Evolutionary conservation across 1,140 invertebrate genomes (phyloP).

Genomic region (Hylaeus volcanicus): DNA sequence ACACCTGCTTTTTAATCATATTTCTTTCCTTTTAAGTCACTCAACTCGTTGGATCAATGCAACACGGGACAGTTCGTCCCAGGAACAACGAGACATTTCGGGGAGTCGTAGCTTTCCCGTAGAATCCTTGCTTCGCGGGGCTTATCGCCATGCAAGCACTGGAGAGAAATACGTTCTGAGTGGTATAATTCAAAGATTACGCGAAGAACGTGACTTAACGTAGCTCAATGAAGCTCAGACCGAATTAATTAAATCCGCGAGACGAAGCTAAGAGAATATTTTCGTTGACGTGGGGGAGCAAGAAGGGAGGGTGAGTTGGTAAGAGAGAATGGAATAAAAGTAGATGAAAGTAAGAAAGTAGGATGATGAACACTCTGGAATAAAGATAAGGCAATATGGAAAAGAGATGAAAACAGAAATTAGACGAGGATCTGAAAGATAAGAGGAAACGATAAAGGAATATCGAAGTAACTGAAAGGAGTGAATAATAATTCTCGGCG

Average conservation of each 20-base stretch:
- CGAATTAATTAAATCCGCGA: constrained; percentile 69
- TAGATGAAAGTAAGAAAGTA: background rate
- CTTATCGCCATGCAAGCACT: constrained; percentile 56
- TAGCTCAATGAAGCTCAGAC: constrained; percentile 68
- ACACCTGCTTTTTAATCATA: background rate
- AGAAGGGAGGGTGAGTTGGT: constrained; percentile 9
- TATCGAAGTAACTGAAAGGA: background rate
- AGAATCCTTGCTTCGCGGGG: constrained; percentile 11
- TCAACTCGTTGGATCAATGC: constrained; percentile 30
- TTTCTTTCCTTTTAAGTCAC: constrained; percentile 19
- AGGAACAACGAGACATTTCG: constrained; percentile 6
- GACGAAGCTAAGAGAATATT: background rate
- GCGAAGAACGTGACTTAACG: constrained; percentile 67
- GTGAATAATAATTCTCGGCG: too few species aligned
- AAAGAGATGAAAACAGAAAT: background rate
- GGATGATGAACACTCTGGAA: background rate
- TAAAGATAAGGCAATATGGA: constrained; percentile 13
- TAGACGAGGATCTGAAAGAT: background rate
- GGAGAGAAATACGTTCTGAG: constrained; percentile 66
- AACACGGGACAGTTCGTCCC: constrained; percentile 13
- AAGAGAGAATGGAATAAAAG: background rate
- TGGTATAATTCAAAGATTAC: constrained; percentile 70
- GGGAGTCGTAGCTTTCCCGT: constrained; percentile 13
- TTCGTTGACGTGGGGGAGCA: background rate
- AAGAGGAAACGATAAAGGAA: background rate